These are phyloP conservation scores for Euleptes europaea DNA, from an alignment of 2,113 vertebrate species.

Conservation along the genomic window DNA sequence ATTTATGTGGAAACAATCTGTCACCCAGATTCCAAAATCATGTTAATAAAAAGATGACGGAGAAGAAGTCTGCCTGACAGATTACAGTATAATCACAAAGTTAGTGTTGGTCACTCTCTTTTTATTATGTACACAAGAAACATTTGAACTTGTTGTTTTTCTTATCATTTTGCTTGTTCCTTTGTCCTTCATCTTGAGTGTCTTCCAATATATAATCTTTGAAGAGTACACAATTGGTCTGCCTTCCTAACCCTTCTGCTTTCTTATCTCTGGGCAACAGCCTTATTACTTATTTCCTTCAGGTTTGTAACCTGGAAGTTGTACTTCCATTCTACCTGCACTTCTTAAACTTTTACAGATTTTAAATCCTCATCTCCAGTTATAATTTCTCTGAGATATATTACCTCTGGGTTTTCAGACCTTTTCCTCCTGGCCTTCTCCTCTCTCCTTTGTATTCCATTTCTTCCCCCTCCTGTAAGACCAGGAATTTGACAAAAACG, in stretches of 20 bases:
- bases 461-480: no score
- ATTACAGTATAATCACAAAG: background rate
- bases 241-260: background rate
- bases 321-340: no score
- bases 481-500: no score
- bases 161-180: background rate
- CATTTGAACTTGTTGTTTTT: background rate
- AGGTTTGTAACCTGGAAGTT: no score
- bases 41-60: background rate
- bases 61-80: background rate
- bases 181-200: background rate
- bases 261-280: background rate
- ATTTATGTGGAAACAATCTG: constrained; percentile 7
- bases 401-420: no score
- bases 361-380: no score
- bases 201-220: background rate
- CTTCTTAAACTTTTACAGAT: no score
- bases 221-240: background rate
- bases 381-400: no score
- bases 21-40: background rate
- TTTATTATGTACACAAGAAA: background rate
- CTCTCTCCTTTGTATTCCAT: no score
- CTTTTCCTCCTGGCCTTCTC: background rate
- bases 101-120: background rate
- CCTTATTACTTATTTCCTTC: no score